Base-by-base conservation (phyloP, 30 jellyfish, hydroid and myxozoan species). In the Cassiopea andromeda region DNA sequence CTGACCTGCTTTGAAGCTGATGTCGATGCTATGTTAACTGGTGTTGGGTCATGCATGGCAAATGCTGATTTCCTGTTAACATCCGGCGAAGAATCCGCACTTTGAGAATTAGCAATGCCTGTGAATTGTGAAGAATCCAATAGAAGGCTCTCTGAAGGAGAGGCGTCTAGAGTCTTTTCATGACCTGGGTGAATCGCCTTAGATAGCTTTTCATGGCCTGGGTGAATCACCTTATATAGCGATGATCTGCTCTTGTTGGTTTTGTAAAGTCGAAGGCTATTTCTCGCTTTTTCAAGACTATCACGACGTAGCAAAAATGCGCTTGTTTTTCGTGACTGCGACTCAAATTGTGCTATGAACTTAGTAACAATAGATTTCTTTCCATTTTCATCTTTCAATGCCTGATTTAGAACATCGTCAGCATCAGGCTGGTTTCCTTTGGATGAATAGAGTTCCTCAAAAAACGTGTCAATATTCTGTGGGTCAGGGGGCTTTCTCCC, bases 401-500 rank as follows among this genome's bases (percentile, higher is more conserved):
- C 45, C 16, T 10, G 13, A 9, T 73, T 78, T 1, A 74, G 4
- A 4, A 66, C 61, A 18, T 43, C 44, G 57, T 60, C 61, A 43
- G 82, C 64, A 58, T 38, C 73, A 1, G 81, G 59, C 6, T 12
- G 89, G 46, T 15, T 59, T 46, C n/a, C 10, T 2, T 71, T 70
- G 7, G 78, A 67, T 38, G 61, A 75, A 12, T 75, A 74, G 46
- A 66, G 46, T 19, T 47, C 54, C 44, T 72, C 89, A 27, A 72
- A 71, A 46, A 88, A 45, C 49, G 81, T 69, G 10, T 68, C 91
- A 45, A 79, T 80, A 85, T 68, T 87, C 71, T 94, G 96, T 19
- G 78, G 89, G 18, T 54, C 85, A 9, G 97, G 97, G 1, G 99
- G 97, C 60, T 74, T 83, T 44, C 99, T 89, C 3, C 99, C 99